Base-by-base conservation (phyloP, 1,140 invertebrate species). In the Planococcus citri region DNA sequence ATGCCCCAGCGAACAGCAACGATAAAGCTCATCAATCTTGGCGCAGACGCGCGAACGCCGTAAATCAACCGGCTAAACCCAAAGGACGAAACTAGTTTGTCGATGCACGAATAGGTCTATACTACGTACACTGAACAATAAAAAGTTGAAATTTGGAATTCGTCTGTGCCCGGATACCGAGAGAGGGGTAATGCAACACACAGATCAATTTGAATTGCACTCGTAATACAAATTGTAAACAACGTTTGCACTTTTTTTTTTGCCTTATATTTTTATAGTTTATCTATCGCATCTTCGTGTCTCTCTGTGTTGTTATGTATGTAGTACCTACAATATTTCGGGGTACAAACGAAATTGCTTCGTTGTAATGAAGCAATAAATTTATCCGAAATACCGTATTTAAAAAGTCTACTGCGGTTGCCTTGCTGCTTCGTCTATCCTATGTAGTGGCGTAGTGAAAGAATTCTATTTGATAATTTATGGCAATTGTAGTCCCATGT, bases 331-430 rank as follows among this genome's bases (percentile, higher is more conserved):
- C n/a, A n/a, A n/a, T 51, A 51, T 51, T 51, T 51, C 10, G n/a
- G 41, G 41, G 41, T 51, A 51, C 41, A 51, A 51, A 51, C 41
- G 41, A 51, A 51, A 51, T 51, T 51, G 41, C 12, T 51, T 20
- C 41, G 41, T 51, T 51, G 41, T 51, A 51, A 51, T 51, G 41
- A 51, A 51, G 41, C 41, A 51, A 51, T 51, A 51, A 51, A 51
- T 51, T 51, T 51, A 51, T 51, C 17, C 10, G 41, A 51, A 51
- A 51, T 51, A 51, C 41, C 41, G n/a, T 51, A 51, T 51, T 51
- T 51, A 51, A 51, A 51, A 51, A 51, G 41, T 51, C 41, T 51
- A 17, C 41, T n/a, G n/a, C n/a, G n/a, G n/a, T n/a, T n/a, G n/a
- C n/a, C n/a, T n/a, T n/a, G n/a, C n/a, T n/a, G n/a, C 12, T 51